Base-by-base conservation (phyloP, 2,888 invertebrate genomes). In the Gnatocerus cornutus region DNA sequence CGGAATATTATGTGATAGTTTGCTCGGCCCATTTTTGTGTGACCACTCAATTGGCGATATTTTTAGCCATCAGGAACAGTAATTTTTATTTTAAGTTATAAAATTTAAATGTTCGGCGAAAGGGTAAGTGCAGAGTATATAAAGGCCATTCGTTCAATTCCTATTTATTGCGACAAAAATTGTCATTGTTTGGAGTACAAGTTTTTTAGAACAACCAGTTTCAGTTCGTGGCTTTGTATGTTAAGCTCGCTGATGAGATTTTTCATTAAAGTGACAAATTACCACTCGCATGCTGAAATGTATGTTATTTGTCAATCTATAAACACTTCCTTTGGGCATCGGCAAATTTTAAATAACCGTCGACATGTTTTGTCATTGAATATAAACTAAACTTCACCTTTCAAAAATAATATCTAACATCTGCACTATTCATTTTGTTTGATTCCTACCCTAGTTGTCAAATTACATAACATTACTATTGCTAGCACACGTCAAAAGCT, bases 201-300 rank as follows among this genome's bases (percentile, higher is more conserved):
- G n/a, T n/a, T n/a, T 21, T 21, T 21, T 21, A 21, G 21, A 21
- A 21, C 21, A 21, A 21, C 21, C 2, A 21, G 4, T 3, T 7
- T 43, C 10, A 43, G 7, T 13, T 43, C 10, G 33, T 27, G 27
- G 27, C 27, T 4, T 46, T 5, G n/a, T 21, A 29, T 50, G 27
- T 29, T 50, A 50, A 53, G 53, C 53, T 14, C 33, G 53, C 14
- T 59, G 59, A 59, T 45, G 59, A 8, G 43, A 59, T 9, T 33
- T 59, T 45, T 59, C 45, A 14, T 30, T 27, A 14, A 59, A 59
- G 33, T 59, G 59, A 59, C 56, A 59, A 59, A 59, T 59, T 16
- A 59, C 30, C 45, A 29, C 30, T 46, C 46, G 29, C 43, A 21
- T 6, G 37, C n/a, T 37, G 27, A 56, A 56, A 3, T 39, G 53